Percentiles rank a stretch among this genome's conserved stretches.
Conservation (phyloP, 2,113 vertebrate species). For the Poicephalus meyeri region DNA sequence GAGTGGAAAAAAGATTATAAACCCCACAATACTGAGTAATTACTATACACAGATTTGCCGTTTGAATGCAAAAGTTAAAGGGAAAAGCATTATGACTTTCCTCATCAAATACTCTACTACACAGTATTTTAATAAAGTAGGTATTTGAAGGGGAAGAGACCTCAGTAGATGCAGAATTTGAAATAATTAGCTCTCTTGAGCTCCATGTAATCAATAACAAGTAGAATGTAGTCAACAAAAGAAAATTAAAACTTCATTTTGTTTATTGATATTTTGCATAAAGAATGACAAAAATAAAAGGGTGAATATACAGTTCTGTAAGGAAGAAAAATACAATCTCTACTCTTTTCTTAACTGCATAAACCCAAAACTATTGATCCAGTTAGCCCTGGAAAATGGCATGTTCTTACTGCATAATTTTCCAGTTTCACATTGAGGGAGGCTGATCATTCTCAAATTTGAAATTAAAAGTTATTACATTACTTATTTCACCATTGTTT, state of each 20-base stretch:
- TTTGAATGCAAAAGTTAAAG: background rate
- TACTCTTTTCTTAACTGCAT: background rate
- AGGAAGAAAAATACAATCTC: background rate
- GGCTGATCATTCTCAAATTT: background rate
- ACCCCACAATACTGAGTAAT: background rate
- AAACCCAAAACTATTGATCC: background rate
- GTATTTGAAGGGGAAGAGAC: background rate
- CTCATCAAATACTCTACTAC: background rate
- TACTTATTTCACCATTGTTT: background rate
- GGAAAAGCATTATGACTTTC: background rate
- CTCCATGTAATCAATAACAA: conserved; percentile 9
- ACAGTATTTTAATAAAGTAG: background rate
- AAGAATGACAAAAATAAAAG: background rate
- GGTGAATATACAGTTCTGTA: background rate
- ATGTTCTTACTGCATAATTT: background rate
- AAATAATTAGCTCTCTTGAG: conserved; percentile 48
- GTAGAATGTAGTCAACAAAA: background rate
- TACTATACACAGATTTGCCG: background rate
- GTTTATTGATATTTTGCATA: conserved; percentile 35
- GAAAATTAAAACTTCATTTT: conserved; percentile 44
- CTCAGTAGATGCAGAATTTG: background rate
- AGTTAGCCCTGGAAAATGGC: background rate
- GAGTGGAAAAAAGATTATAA: background rate
- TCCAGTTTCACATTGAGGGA: background rate
- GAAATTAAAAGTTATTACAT: background rate